Percentiles rank a stretch among this genome's conserved stretches.
Evolutionary conservation across 23 tunicate genomes (phyloP).

Genomic region (Ascidia mentula): DNA sequence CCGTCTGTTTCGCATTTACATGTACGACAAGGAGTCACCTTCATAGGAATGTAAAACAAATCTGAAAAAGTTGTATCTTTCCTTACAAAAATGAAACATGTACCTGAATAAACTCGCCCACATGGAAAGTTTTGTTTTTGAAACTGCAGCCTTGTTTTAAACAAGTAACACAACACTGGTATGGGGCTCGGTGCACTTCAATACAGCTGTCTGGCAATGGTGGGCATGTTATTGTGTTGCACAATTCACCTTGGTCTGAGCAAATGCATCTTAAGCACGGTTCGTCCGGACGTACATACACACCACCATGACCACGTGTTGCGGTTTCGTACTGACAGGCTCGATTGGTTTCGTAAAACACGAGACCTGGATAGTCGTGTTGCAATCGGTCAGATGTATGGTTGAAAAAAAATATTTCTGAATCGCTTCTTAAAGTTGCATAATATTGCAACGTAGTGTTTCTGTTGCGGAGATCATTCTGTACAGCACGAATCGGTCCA

Average conservation of each 20-base stretch:
- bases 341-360: neutral
- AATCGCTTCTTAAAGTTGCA: neutral
- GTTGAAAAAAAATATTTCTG: neutral
- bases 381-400: neutral
- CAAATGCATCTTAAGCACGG: conserved; percentile 42
- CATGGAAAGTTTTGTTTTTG: conserved; percentile 15
- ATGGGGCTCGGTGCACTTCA: conserved; percentile 23
- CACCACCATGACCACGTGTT: conserved; percentile 12
- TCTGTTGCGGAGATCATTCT: neutral
- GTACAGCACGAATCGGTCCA: neutral
- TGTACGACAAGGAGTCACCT: conserved; percentile 40
- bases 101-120: conserved; percentile 36
- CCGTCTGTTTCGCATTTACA: conserved; percentile 52
- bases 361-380: neutral
- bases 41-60: too few species aligned
- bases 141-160: conserved; percentile 42
- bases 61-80: too few species aligned
- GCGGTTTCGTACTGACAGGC: neutral
- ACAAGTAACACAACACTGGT: conserved; percentile 53
- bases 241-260: conserved; percentile 18
- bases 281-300: conserved; percentile 15
- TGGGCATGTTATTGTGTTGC: conserved; percentile 23
- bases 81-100: too few species aligned
- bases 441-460: neutral
- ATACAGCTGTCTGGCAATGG: conserved; percentile 48